A percentile compares a stretch with the other conserved stretches of the same genome.
phyloP scores from a whole-genome alignment of 35 echinoderm and acorn worm genomes.

The Holothuria glaberrima region DNA sequence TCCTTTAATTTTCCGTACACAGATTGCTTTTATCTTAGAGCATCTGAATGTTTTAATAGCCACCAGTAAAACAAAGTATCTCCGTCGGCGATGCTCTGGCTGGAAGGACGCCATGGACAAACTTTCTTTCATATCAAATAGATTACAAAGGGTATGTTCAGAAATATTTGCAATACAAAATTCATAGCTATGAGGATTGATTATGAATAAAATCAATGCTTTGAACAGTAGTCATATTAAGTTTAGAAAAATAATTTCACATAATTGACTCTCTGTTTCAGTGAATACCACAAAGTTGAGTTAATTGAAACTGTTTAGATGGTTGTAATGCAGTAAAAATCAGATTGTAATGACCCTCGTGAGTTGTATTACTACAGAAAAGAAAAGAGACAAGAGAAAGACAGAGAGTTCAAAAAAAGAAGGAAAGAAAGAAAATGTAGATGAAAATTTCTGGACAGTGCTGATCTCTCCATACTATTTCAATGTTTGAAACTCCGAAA shows the following conservation, averaged over 20 bases:
- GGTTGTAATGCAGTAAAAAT: too few relatives aligned
- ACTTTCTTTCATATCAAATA: conserved; percentile 3
- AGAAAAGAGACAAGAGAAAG: too few relatives aligned
- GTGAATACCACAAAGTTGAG: too few relatives aligned
- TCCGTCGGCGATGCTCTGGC: neutral
- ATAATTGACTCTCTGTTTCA: too few relatives aligned
- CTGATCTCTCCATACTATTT: too few relatives aligned
- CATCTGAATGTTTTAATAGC: conserved; percentile 39
- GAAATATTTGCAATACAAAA: neutral
- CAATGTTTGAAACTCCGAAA: too few relatives aligned
- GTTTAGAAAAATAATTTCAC: neutral
- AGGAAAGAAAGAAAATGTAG: too few relatives aligned
- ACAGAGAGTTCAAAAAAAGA: too few relatives aligned
- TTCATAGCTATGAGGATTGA: neutral
- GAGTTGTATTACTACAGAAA: too few relatives aligned
- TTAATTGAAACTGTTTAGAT: too few relatives aligned
- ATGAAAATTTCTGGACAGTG: too few relatives aligned
- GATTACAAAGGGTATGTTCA: neutral
- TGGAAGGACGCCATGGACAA: conserved; percentile 34
- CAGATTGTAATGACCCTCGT: too few relatives aligned
- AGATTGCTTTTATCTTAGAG: conserved; percentile 26
- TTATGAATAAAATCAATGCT: neutral
- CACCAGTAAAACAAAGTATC: conserved; percentile 10
- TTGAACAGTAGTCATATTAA: neutral
- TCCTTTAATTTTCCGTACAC: neutral